These are phyloP conservation scores for Andinoacara biseriatus DNA, from an alignment of 2,113 vertebrate genomes.

Conservation along the genomic window DNA sequence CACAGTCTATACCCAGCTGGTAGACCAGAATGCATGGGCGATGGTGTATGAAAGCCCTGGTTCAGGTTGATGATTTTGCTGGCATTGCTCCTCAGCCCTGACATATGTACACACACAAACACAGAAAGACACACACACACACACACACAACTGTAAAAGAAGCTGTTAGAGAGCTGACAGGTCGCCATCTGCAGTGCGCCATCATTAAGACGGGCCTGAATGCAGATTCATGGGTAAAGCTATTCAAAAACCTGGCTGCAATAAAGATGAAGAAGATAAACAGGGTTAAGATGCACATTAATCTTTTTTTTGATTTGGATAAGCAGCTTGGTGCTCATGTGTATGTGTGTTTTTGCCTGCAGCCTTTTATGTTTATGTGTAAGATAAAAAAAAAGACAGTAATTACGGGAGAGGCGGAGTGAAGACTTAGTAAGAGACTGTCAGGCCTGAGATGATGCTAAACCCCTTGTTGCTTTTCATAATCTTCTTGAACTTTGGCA, in stretches of 20 bases:
- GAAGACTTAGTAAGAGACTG: conserved; percentile 16
- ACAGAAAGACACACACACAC: background rate
- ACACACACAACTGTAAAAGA: conserved; percentile 50
- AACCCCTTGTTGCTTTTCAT: conserved; percentile 68
- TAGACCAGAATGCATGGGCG: conserved; percentile 40
- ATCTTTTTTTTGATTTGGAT: conserved; percentile 54
- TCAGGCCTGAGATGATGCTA: conserved; percentile 47
- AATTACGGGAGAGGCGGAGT: conserved; percentile 22
- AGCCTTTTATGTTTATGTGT: conserved; percentile 20
- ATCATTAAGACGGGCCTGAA: conserved; percentile 64
- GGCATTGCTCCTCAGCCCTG: conserved; percentile 52
- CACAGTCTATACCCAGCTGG: conserved; percentile 55
- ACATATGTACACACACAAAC: background rate
- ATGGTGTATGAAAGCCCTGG: conserved; percentile 51
- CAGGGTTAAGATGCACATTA: conserved; percentile 60
- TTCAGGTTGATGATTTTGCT: conserved; percentile 41
- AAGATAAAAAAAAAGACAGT: conserved; percentile 41
- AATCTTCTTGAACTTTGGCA: conserved; percentile 72
- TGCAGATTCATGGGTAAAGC: conserved; percentile 62
- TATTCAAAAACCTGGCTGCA: conserved; percentile 61
- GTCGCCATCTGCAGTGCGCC: conserved; percentile 64
- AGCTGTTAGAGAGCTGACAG: conserved; percentile 59
- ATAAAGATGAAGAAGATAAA: conserved; percentile 67
- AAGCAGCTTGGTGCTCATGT: background rate
- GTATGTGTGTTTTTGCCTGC: background rate